phyloP scores from a whole-genome alignment of 2,797 vertebrate genomes.

The Melanitta fusca region DNA sequence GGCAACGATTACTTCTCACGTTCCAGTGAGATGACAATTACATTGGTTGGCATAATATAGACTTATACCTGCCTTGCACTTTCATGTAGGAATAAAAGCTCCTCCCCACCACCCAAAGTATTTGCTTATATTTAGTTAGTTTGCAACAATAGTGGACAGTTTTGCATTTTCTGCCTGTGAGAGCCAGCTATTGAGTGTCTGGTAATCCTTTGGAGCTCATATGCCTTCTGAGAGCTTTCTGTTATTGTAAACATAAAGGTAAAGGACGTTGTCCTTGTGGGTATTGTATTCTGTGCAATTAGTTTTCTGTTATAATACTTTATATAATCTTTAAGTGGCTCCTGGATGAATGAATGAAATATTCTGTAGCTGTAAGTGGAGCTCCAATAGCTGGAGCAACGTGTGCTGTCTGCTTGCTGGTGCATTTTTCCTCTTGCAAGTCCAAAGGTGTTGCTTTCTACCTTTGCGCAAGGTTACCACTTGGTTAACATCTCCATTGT shows the following conservation, averaged over 20 bases:
- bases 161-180: not conserved
- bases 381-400: not conserved
- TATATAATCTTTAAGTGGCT: not conserved
- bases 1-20: not conserved
- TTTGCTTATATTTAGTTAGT: not conserved
- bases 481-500: not conserved
- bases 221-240: not conserved
- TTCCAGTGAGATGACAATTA: not conserved
- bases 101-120: not conserved
- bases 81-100: not conserved
- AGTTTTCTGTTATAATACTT: not conserved
- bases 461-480: not conserved
- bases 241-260: not conserved
- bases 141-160: not conserved
- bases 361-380: not conserved
- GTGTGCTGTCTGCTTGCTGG: too few relatives aligned
- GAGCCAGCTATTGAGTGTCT: not conserved
- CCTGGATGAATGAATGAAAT: not conserved
- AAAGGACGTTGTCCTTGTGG: too few relatives aligned
- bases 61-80: not conserved
- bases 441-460: not conserved
- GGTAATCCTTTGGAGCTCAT: not conserved
- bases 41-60: not conserved
- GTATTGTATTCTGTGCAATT: not conserved
- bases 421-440: not conserved